Percentiles rank a stretch among this genome's conserved stretches.
phyloP scores from a whole-genome alignment of 2,113 vertebrate genomes.

The Pogona vitticeps region DNA sequence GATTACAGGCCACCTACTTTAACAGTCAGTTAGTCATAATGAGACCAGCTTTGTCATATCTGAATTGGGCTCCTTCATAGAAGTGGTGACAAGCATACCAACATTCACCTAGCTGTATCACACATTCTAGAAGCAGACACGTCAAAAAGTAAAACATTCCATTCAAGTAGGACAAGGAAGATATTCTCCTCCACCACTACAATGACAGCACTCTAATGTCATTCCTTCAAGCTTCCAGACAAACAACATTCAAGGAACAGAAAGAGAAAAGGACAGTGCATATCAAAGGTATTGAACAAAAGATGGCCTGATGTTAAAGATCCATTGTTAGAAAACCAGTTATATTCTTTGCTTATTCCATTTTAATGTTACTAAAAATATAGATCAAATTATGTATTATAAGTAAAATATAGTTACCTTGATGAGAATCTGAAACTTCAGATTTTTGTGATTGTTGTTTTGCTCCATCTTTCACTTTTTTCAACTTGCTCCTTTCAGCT shows the following conservation, averaged over 20 bases:
- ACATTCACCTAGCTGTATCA: background rate
- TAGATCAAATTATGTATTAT: background rate
- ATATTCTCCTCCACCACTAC: background rate
- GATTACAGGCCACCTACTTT: background rate
- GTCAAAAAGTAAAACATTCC: background rate
- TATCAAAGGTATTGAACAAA: background rate
- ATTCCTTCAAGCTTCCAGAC: background rate
- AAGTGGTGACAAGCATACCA: background rate
- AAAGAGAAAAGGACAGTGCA: background rate
- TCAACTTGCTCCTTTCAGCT: constrained; percentile 80
- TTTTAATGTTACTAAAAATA: background rate
- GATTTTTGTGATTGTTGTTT: constrained; percentile 71
- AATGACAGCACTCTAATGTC: background rate
- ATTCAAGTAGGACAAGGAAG: background rate
- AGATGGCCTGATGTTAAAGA: too few species aligned
- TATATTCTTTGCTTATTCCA: background rate
- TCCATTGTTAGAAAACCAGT: too few species aligned
- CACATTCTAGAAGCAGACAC: background rate
- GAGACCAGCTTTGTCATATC: background rate
- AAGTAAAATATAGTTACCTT: constrained; percentile 68
- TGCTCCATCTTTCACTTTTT: constrained; percentile 78
- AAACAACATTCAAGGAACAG: background rate
- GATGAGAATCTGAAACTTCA: constrained; percentile 62
- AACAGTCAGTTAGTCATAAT: background rate
- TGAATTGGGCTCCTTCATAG: background rate